Percentiles rank a stretch among this genome's conserved stretches.
These are phyloP conservation scores for Melanerpes formicivorus DNA, from an alignment of 2,113 vertebrate species.

Conservation along the genomic window DNA sequence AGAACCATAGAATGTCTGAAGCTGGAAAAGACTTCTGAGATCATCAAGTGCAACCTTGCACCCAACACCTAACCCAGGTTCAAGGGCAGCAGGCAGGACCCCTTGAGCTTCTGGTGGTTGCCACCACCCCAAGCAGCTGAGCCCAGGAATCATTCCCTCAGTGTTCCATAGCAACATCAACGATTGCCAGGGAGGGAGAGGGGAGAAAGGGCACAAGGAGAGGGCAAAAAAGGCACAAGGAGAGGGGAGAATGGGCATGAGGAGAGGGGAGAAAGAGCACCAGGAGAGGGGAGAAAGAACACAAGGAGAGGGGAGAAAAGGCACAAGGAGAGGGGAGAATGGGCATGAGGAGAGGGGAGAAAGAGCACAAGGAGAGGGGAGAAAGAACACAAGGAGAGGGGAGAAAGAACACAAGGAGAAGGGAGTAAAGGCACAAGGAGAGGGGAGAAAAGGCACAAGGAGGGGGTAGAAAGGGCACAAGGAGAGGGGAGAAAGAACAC, in stretches of 20 bases:
- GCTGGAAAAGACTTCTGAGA: too few species aligned
- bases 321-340: background rate
- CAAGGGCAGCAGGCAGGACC: background rate
- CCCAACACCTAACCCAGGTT: background rate
- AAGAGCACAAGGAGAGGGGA: background rate
- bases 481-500: background rate
- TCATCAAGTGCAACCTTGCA: too few species aligned
- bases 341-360: background rate
- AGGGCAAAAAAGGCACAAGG: background rate
- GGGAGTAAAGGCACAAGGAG: background rate
- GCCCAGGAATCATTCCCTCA: background rate
- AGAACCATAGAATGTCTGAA: too few species aligned
- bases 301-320: too few species aligned
- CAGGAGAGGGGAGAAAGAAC: background rate
- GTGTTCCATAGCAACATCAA: rapidly evolving
- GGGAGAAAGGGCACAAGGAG: background rate
- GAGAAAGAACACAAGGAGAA: background rate
- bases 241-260: background rate
- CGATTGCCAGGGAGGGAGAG: background rate
- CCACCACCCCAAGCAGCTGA: background rate
- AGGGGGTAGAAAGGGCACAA: background rate
- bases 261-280: too few species aligned
- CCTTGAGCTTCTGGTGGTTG: rapidly evolving
- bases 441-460: background rate
- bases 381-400: background rate